Evolutionary conservation across 2,888 invertebrate species (phyloP).

Genomic region (Nephrotoma guestfalica): DNA sequence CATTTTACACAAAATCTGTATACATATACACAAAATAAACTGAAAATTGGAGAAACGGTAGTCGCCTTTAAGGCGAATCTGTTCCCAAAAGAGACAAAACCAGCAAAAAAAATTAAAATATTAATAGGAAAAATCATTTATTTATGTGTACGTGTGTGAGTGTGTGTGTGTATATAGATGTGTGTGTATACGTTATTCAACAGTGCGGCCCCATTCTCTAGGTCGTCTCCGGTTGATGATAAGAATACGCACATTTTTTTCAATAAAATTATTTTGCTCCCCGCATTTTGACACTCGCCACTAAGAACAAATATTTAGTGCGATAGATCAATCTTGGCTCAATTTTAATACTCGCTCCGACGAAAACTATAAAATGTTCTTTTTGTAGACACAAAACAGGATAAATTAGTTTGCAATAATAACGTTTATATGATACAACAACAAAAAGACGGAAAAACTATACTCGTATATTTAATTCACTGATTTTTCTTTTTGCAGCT

Average conservation of each 20-base stretch:
- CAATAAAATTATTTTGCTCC: background rate
- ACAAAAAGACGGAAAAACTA: background rate
- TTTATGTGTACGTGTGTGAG: background rate
- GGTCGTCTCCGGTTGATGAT: background rate
- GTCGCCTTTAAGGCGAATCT: background rate
- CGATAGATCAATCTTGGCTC: background rate
- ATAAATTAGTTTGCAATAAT: background rate
- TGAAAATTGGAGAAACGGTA: background rate
- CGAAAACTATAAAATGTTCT: background rate
- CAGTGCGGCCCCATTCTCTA: background rate
- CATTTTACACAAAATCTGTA: background rate
- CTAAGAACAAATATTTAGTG: background rate
- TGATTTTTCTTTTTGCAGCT: background rate
- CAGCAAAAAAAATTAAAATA: background rate
- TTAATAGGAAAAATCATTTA: background rate
- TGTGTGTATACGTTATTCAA: background rate
- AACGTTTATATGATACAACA: background rate
- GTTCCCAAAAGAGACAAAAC: background rate
- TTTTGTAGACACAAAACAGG: background rate
- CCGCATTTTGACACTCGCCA: background rate
- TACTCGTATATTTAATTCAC: background rate
- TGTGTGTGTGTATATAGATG: background rate
- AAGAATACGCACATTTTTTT: background rate
- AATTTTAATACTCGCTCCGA: background rate
- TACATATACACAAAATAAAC: background rate